These are phyloP conservation scores for Chaetodon trifascialis DNA, from an alignment of 2,113 vertebrate species.

Conservation along the genomic window DNA sequence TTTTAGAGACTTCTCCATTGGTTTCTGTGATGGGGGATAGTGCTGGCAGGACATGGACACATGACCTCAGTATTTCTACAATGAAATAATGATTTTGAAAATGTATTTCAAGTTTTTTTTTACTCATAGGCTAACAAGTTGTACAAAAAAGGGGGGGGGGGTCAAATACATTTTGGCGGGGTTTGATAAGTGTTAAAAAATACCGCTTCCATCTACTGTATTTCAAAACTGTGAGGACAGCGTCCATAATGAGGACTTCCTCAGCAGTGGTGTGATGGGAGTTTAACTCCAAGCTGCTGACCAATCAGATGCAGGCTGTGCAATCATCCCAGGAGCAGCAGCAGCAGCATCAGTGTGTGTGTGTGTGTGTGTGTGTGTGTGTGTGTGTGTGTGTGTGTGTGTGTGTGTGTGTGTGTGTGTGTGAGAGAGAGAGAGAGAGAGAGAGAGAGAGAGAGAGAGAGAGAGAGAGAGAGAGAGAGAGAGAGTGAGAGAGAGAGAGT, in stretches of 20 bases:
- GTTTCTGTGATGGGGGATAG: background rate
- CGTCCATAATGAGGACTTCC: constrained; percentile 42
- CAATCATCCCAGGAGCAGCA: constrained; percentile 71
- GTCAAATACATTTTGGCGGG: too few relatives aligned
- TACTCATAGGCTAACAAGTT: too few relatives aligned
- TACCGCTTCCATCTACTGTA: background rate
- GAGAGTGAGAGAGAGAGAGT: too few relatives aligned
- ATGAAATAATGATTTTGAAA: too few relatives aligned
- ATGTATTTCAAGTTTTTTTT: too few relatives aligned
- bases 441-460: background rate
- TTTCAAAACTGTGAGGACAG: background rate
- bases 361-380: constrained; percentile 4
- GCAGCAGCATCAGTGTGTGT: constrained; percentile 48
- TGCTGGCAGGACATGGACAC: background rate
- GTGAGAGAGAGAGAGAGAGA: background rate
- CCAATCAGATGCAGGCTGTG: constrained; percentile 71
- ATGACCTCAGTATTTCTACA: background rate
- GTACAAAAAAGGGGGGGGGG: too few relatives aligned
- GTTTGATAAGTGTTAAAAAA: background rate
- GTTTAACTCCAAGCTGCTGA: constrained; percentile 63
- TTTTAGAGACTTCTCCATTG: background rate
- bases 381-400: too few relatives aligned
- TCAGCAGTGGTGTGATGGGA: constrained; percentile 77
- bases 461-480: too few relatives aligned
- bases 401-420: too few relatives aligned